phyloP scores from a whole-genome alignment of 2,888 invertebrate genomes.

The Tricholauxania praeusta region DNA sequence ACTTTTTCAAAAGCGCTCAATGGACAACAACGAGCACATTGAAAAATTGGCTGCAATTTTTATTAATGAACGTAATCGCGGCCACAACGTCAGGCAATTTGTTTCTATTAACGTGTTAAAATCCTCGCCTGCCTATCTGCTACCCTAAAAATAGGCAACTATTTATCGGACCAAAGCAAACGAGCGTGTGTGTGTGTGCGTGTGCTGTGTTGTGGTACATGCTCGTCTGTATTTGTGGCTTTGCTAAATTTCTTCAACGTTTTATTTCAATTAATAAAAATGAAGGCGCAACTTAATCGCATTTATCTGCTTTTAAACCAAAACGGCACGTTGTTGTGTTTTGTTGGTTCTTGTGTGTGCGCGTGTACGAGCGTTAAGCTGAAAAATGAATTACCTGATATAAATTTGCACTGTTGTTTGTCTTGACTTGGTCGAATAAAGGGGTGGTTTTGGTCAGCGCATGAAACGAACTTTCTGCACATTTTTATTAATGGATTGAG shows the following conservation, averaged over 20 bases:
- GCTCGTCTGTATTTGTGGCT: not conserved
- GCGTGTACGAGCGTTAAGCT: too few species aligned
- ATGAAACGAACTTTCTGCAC: too few species aligned
- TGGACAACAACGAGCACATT: not conserved
- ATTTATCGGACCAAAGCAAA: conserved; percentile 20
- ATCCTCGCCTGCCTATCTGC: not conserved
- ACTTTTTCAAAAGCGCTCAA: too few species aligned
- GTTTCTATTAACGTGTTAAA: conserved; percentile 32
- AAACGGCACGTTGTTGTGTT: too few species aligned
- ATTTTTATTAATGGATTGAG: too few species aligned
- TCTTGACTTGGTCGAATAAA: too few species aligned
- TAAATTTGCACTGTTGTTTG: too few species aligned
- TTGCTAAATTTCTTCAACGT: conserved; percentile 14
- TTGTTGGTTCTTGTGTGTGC: too few species aligned
- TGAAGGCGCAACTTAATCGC: conserved; percentile 1
- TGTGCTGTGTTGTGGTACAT: too few species aligned
- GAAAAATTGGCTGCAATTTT: conserved; percentile 34
- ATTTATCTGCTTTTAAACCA: conserved; percentile 5
- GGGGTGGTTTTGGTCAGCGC: too few species aligned
- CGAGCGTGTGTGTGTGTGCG: too few species aligned
- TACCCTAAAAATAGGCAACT: conserved; percentile 29
- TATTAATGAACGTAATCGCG: conserved; percentile 17
- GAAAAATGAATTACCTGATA: too few species aligned
- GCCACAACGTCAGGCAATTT: conserved; percentile 27
- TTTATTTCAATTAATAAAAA: conserved; percentile 35